These are phyloP conservation scores for Trachurus trachurus DNA, from an alignment of 2,797 vertebrate species.

Conservation along the genomic window DNA sequence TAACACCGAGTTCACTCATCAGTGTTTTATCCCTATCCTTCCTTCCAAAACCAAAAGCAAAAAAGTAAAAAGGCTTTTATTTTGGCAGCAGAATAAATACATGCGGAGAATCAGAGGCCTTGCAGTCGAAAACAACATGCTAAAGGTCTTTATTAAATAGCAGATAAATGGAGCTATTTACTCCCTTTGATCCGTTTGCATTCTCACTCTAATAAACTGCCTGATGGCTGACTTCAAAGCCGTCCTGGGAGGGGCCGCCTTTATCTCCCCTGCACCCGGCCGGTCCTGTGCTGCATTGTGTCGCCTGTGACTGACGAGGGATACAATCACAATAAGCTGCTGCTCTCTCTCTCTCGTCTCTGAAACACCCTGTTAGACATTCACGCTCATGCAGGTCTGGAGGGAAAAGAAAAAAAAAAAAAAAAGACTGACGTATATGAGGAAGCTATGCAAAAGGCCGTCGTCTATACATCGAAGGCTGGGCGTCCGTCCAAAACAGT, in stretches of 20 bases:
- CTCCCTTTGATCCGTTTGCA: constrained; percentile 2
- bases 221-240: not conserved
- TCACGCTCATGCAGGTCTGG: not conserved
- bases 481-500: constrained; percentile 47
- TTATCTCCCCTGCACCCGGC: not conserved
- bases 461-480: constrained; percentile 17
- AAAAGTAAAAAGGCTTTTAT: not conserved
- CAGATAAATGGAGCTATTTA: not conserved
- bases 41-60: not conserved
- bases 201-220: constrained; percentile 10
- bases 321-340: constrained; percentile 8
- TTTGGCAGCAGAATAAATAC: not conserved
- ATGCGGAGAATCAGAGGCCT: not conserved
- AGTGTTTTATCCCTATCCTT: too few relatives aligned
- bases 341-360: not conserved
- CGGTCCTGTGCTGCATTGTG: not conserved
- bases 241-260: constrained; percentile 8
- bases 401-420: not conserved
- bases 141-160: constrained; percentile 13
- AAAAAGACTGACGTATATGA: not conserved
- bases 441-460: not conserved
- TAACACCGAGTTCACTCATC: too few relatives aligned
- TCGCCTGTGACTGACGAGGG: constrained; percentile 1
- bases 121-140: not conserved
- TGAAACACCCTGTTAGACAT: constrained; percentile 1